phyloP scores from a whole-genome alignment of 2,888 invertebrate species.

The Orthonevra nobilis region DNA sequence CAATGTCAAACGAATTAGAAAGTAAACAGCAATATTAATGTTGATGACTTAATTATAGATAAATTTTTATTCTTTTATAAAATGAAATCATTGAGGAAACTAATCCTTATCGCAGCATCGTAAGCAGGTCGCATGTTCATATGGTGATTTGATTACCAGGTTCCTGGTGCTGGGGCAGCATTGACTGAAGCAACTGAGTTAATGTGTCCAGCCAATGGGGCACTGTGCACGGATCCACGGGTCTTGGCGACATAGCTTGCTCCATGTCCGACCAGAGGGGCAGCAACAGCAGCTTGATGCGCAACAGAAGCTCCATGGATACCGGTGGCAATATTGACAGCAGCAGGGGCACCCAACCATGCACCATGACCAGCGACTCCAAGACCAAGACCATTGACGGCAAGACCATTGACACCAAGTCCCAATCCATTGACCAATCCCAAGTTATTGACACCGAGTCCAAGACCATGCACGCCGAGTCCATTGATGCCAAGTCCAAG shows the following conservation, averaged over 20 bases:
- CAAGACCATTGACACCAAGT: not conserved
- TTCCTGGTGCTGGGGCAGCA: constrained; percentile 77
- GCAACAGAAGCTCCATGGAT: constrained; percentile 71
- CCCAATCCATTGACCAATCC: constrained; percentile 4
- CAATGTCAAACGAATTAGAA: too few species aligned
- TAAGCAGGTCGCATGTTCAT: too few species aligned
- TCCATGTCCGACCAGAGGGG: constrained; percentile 76
- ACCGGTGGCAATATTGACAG: constrained; percentile 59
- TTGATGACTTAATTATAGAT: too few species aligned
- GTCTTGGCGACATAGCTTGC: constrained; percentile 77
- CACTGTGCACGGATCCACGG: constrained; percentile 76
- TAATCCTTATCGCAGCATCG: not conserved
- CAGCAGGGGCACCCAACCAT: constrained; percentile 39
- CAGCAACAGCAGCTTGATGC: constrained; percentile 77
- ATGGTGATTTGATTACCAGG: constrained; percentile 70
- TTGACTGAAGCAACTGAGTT: constrained; percentile 76
- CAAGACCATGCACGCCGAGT: constrained; percentile 54
- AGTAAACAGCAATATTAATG: too few species aligned
- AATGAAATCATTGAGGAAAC: too few species aligned
- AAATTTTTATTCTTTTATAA: too few species aligned
- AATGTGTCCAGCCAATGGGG: constrained; percentile 76
- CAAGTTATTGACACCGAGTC: constrained; percentile 17
- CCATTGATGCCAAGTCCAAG: constrained; percentile 69
- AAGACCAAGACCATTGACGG: constrained; percentile 3
- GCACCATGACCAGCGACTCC: constrained; percentile 52